Evolutionary conservation across 2,888 invertebrate species (phyloP).

Genomic region (Bellardia bayeri): DNA sequence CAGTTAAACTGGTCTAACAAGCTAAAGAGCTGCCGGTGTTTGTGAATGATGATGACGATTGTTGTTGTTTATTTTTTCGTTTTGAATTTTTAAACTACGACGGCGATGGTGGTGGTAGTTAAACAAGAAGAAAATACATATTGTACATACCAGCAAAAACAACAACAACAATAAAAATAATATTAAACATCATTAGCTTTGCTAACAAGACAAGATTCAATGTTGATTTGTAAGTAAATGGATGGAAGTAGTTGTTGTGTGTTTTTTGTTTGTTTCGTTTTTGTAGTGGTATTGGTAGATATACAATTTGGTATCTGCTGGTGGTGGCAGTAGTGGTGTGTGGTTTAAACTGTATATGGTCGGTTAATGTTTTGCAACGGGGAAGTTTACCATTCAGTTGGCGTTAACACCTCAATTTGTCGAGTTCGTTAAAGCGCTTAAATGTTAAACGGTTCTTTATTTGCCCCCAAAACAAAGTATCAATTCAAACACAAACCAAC

Average conservation of each 20-base stretch:
- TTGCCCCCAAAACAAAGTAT: constrained; percentile 34
- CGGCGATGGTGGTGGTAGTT: constrained; percentile 75
- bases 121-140: constrained; percentile 31
- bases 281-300: constrained; percentile 55
- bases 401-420: constrained; percentile 81
- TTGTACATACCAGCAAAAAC: constrained; percentile 49
- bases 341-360: constrained; percentile 57
- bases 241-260: constrained; percentile 53
- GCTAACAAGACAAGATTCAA: constrained; percentile 69
- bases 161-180: constrained; percentile 54
- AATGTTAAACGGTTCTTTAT: constrained; percentile 57
- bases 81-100: constrained; percentile 5
- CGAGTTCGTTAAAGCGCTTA: constrained; percentile 78
- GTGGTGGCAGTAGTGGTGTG: constrained; percentile 68
- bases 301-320: constrained; percentile 44
- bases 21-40: constrained; percentile 67
- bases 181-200: constrained; percentile 70
- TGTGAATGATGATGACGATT: constrained; percentile 32
- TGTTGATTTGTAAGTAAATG: constrained; percentile 61
- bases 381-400: constrained; percentile 78
- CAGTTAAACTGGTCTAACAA: constrained; percentile 76
- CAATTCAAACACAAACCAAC: constrained; percentile 46
- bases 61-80: constrained; percentile 26
- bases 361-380: constrained; percentile 73
- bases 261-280: constrained; percentile 26